Percentiles rank a stretch among this genome's conserved stretches.
These are phyloP conservation scores for Heliocidaris tuberculata DNA, from an alignment of 35 echinoderm and acorn worm genomes.

Conservation along the genomic window DNA sequence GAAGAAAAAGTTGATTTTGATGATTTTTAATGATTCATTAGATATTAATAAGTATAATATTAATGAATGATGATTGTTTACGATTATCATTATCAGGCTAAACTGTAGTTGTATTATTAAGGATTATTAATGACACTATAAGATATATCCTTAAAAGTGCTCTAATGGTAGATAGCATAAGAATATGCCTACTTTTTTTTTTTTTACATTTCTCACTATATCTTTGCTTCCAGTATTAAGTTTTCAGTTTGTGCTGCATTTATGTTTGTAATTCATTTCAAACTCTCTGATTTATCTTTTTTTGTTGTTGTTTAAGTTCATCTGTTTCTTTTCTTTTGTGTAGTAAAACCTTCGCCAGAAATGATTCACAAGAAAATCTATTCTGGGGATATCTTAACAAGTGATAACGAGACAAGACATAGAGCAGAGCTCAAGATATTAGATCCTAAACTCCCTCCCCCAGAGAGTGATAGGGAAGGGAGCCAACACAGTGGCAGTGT, in stretches of 20 bases:
- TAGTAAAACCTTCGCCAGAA: constrained; percentile 52
- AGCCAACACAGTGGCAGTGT: constrained; percentile 76
- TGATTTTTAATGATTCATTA: too few species aligned
- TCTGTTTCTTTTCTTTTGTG: background rate
- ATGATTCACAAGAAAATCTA: constrained; percentile 68
- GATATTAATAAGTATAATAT: too few species aligned
- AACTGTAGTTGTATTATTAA: too few species aligned
- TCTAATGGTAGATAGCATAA: too few species aligned
- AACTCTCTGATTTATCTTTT: background rate
- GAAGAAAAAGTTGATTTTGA: too few species aligned
- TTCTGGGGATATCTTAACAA: constrained; percentile 66
- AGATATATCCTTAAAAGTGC: too few species aligned
- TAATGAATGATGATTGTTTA: too few species aligned
- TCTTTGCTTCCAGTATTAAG: too few species aligned
- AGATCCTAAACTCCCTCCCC: constrained; percentile 72
- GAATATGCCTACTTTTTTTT: too few species aligned
- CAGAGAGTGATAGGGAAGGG: constrained; percentile 47
- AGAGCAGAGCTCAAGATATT: constrained; percentile 81
- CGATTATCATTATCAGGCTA: too few species aligned
- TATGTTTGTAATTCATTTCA: background rate
- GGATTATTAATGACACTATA: too few species aligned
- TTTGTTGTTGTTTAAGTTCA: background rate
- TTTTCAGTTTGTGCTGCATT: background rate
- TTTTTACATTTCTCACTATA: too few species aligned
- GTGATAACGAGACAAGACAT: constrained; percentile 65